Conservation (phyloP, 2,113 vertebrate species). For the Haplochromis burtoni region DNA sequence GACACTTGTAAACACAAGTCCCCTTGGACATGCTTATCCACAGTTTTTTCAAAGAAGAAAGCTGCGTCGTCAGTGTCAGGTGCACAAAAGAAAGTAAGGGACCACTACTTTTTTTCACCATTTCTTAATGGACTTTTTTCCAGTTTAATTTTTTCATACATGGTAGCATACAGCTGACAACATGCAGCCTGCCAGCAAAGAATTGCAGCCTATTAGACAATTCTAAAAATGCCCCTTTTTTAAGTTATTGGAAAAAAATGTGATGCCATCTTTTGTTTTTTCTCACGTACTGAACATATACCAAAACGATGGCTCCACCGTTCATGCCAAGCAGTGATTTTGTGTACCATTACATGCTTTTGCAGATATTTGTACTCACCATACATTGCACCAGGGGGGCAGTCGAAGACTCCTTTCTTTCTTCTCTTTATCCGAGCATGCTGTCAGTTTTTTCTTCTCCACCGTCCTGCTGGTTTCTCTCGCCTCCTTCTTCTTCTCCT, state of each 20-base stretch:
- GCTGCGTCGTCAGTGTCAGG: neutral
- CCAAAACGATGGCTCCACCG: neutral
- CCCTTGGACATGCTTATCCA: neutral
- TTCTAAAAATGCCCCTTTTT: neutral
- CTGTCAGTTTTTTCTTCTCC: conserved; percentile 38
- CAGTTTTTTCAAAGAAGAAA: neutral
- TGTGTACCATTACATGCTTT: neutral
- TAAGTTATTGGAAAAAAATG: neutral
- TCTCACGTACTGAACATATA: neutral
- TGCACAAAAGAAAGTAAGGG: neutral
- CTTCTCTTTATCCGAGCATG: conserved; percentile 54
- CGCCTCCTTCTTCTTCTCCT: conserved; percentile 9
- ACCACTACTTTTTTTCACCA: neutral
- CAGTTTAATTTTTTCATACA: neutral
- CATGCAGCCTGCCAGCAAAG: neutral
- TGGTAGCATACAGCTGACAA: neutral
- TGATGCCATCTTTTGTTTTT: neutral
- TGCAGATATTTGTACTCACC: conserved; percentile 57
- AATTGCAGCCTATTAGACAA: neutral
- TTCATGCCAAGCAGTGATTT: neutral
- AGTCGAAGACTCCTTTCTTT: conserved; percentile 44
- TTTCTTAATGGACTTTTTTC: neutral
- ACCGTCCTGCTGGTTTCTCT: conserved; percentile 29
- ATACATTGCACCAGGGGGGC: conserved; percentile 69
- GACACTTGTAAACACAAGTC: neutral